Conservation (phyloP, 2,888 invertebrate species). For the Zootermopsis nevadensis region DNA sequence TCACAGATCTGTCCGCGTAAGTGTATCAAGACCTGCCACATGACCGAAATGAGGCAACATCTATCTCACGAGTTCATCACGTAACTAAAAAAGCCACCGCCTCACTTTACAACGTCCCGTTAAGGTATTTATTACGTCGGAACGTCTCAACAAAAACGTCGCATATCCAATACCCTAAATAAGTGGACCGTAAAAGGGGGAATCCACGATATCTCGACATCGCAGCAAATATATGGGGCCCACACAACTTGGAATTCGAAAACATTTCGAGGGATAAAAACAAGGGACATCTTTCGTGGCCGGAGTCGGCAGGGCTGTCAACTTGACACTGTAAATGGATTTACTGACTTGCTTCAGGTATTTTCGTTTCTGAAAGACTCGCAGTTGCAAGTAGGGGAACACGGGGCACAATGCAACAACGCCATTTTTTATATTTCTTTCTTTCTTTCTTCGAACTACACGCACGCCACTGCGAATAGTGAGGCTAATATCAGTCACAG, state of each 20-base stretch:
- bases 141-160: background rate
- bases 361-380: too few species aligned
- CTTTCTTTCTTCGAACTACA: too few species aligned
- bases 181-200: background rate
- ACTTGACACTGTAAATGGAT: background rate
- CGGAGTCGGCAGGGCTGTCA: background rate
- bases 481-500: too few species aligned
- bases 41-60: background rate
- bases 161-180: background rate
- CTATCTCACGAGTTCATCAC: background rate
- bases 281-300: background rate
- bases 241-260: background rate
- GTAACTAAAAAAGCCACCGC: background rate
- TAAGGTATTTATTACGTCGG: background rate
- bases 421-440: too few species aligned
- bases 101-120: background rate
- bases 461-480: too few species aligned
- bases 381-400: too few species aligned
- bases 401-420: too few species aligned
- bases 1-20: background rate
- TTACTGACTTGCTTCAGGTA: background rate
- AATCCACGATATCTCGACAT: background rate
- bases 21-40: background rate
- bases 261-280: background rate
- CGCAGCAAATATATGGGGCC: background rate